Evolutionary conservation across 2,888 invertebrate species (phyloP), one percentile per base, ranked within the genome.

Genomic region (Tetragonula carbonaria): DNA sequence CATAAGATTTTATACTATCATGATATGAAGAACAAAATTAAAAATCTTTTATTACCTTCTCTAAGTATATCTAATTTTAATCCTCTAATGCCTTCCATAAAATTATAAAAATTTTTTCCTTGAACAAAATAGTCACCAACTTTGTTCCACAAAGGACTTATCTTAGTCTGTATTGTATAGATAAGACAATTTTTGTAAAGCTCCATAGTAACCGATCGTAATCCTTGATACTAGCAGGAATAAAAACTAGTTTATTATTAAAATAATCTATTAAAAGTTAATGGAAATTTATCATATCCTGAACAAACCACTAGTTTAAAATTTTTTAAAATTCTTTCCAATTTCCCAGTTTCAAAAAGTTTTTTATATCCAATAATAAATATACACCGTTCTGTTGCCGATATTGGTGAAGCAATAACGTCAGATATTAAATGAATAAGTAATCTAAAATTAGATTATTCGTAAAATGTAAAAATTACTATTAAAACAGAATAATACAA

Each of bases 81-180:
- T 6, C 94, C 93, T 66, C 88, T 81, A 67, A 90, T 82, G 51
- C 68, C 80, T 28, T 86, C 84, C 6, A 79, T 78, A 4, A 86
- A 79, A 4, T 79, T 85, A 28, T 92, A 88, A 81, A 94, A 94
- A 74, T 93, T 63, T 57, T 89, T 86, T 18, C 92, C 94, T 63
- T 86, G 86, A 51, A 93, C 88, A 55, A 92, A 89, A 71, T 91
- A 91, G 38, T 87, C 81, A 14, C 89, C 93, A 14, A 94, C 88
- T 85, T 88, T 92, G 81, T 93, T 94, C 95, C 95, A 95, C 4
- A 78, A 78, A 2, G 95, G 93, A 66, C 93, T 91, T 6, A 95
- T 59, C 65, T 91, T 92, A 62, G 92, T 92, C 65, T 91, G 86
- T 65, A 95, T 89, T 4, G 94, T 92, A 82, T 93, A 94, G 38